Base-by-base conservation (phyloP, 92 coral and sea anemone genomes). In the Zoanthus solanderi region DNA sequence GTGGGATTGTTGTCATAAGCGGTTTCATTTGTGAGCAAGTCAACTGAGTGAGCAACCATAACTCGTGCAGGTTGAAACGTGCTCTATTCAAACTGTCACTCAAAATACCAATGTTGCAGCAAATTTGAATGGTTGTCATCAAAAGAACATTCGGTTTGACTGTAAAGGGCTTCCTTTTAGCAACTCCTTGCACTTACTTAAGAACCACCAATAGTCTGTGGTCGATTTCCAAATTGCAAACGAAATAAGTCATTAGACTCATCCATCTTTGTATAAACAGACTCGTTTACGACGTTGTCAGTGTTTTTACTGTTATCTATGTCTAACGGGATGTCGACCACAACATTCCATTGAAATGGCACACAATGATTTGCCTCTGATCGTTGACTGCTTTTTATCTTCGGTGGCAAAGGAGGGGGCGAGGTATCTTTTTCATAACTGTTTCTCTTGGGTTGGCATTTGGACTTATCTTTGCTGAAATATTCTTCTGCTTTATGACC, bases 311-410 rank as follows among this genome's bases (percentile, higher is more conserved):
- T 32, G 3, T 81, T 57, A 31, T 81, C 85, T 73, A 7, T 28
- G 76, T 81, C 85, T 14, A 81, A 50, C 18, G 85, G 85, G 28
- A 81, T 81, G 47, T 81, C 85, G 17, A 81, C 85, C 46, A 28
- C 15, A 66, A 81, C 54, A 50, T 66, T 67, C 85, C 85, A 81
- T 10, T 81, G 46, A 42, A 81, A 66, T 12, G 85, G 31, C 6
- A 66, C n/a, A 16, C 61, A 46, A 16, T 58, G 85, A 6, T 54
- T 42, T 5, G 73, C 17, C 23, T 63, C 15, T 46, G 75, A 66
- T 45, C 56, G 66, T 29, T 32, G 75, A 14, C 46, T 52, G 65
- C 45, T 47, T 46, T 66, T 81, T 10, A 29, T 65, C 45, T 81
- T 81, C 1, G 85, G 85, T 17, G 85, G 85, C 60, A 81, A 30